A percentile compares a stretch with the other conserved stretches of the same genome.
phyloP scores from a whole-genome alignment of 2,888 invertebrate species.

The Trachelus troglodyta region DNA sequence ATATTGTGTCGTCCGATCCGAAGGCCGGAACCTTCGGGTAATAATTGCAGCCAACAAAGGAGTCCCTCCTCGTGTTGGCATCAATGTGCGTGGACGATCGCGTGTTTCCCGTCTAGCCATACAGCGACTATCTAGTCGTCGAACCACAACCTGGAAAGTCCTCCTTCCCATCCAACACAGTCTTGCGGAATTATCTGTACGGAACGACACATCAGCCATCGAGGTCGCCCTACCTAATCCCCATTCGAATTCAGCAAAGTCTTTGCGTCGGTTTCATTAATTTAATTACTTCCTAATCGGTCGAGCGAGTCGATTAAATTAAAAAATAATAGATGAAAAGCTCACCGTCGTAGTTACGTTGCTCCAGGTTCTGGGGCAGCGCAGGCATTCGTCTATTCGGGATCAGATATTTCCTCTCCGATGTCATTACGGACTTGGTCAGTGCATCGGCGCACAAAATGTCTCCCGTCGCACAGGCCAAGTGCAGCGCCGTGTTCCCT shows the following conservation, averaged over 20 bases:
- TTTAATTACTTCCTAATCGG: background rate
- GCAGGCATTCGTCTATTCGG: slow-evolving; percentile 62
- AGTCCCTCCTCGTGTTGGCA: background rate
- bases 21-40: background rate
- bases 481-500: slow-evolving; percentile 89
- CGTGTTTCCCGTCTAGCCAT: background rate
- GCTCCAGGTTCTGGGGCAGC: slow-evolving; percentile 76
- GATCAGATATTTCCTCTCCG: slow-evolving; percentile 62
- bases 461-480: slow-evolving; percentile 81
- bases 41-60: background rate
- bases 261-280: background rate
- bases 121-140: background rate
- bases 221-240: background rate
- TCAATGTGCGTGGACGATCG: background rate
- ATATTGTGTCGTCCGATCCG: background rate
- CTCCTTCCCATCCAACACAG: background rate
- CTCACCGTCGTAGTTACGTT: slow-evolving; percentile 89
- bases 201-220: background rate
- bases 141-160: background rate
- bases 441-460: slow-evolving; percentile 79
- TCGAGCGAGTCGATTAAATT: background rate
- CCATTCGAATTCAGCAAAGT: background rate
- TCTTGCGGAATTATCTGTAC: background rate
- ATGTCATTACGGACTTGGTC: slow-evolving; percentile 73
- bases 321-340: slow-evolving; percentile 29